Base-by-base conservation (phyloP, 2,888 invertebrate species). In the Alentia gelatinosa region DNA sequence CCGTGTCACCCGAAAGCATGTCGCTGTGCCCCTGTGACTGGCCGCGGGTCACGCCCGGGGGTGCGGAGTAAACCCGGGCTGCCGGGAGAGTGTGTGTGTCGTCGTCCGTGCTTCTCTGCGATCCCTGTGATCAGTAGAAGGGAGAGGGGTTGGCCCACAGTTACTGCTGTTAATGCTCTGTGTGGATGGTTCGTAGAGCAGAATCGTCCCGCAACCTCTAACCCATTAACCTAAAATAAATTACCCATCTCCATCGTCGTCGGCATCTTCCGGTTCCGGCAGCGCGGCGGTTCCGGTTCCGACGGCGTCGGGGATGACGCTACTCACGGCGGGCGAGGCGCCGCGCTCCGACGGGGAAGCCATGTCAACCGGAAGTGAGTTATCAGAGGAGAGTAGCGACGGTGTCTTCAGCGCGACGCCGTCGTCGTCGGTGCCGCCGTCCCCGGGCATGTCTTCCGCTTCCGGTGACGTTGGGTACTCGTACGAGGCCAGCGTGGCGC, bases 341-440 rank as follows among this genome's bases (percentile, higher is more conserved):
- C 79, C 37, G 35, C 79, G 79, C 79, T 79, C 79, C 79, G 79
- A 79, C 79, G 79, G 79, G 37, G 79, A 79, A 37, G 35, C 79
- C 39, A 79, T 79, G 79, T 79, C 79, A 12, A 79, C 79, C 79
- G 79, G 79, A 79, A 79, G 79, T 79, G 79, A 79, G 23, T n/a
- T 79, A 39, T 79, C 79, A 15, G 79, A 79, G 79, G 79, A 79
- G 39, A 39, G 79, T 39, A 79, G 79, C 37, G 79, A 79, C 39
- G 79, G 35, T 23, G 79, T 79, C 9, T 39, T 79, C 37, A 79
- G 35, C 37, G 39, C 15, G 15, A 19, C 79, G 79, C 39, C 79
- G 37, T 79, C 79, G 79, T 19, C 39, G 37, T 56, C 56, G 56
- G 56, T 56, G 19, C 74, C 74, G 74, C 74, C 74, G 30, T 79